phyloP scores from a whole-genome alignment of 2,113 vertebrate species.

The Felis catus region F.catus_Fca126_mat1.0 CM031420.1:79296001-79296500 shows the following conservation, averaged over 20 bases:
- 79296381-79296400: constrained; percentile 43
- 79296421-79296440: neutral
- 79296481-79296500: neutral
- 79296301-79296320: constrained; percentile 62
- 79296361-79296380: constrained; percentile 63
- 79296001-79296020: constrained; percentile 44
- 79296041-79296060: constrained; percentile 51
- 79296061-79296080: constrained; percentile 54
- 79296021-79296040: constrained; percentile 54
- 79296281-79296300: constrained; percentile 54
- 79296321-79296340: constrained; percentile 54
- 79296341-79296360: constrained; percentile 55
- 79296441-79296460: neutral
- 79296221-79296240: constrained; percentile 22
- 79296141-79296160: constrained; percentile 50
- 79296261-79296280: constrained; percentile 58
- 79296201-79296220: constrained; percentile 36
- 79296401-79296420: constrained; percentile 57
- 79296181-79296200: constrained; percentile 25
- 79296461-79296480: neutral
- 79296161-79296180: constrained; percentile 42
- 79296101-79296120: neutral
- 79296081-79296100: constrained; percentile 46
- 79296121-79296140: constrained; percentile 47
- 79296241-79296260: constrained; percentile 45